phyloP scores from a whole-genome alignment of 2,797 vertebrate genomes.

The Argentina silus region DNA sequence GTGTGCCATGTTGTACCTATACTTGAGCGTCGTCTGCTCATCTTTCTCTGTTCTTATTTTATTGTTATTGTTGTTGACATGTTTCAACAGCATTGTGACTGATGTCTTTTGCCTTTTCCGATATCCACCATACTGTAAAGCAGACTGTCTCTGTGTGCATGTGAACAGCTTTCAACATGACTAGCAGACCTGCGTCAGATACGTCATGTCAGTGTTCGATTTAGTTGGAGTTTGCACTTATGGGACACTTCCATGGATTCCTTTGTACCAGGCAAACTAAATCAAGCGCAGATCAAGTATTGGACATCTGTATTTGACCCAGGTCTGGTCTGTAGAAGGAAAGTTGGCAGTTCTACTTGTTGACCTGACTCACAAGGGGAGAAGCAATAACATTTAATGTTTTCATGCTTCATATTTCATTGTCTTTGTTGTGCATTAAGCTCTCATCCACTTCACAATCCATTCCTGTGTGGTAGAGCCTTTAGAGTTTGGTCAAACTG shows the following conservation, averaged over 20 bases:
- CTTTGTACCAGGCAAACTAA: too few species aligned
- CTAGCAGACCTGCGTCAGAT: too few species aligned
- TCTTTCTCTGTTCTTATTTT: neutral
- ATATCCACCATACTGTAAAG: slow-evolving; percentile 56
- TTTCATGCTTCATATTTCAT: neutral
- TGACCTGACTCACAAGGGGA: slow-evolving; percentile 31
- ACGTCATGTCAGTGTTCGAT: too few species aligned
- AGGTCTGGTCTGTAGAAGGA: neutral
- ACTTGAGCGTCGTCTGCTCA: slow-evolving; percentile 39
- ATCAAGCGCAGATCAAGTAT: too few species aligned
- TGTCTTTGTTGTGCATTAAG: neutral
- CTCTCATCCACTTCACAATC: neutral
- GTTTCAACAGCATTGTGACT: slow-evolving; percentile 22
- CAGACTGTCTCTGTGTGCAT: slow-evolving; percentile 28
- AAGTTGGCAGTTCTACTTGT: slow-evolving; percentile 18
- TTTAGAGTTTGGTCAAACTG: too few species aligned
- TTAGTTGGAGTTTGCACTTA: too few species aligned
- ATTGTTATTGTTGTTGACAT: neutral
- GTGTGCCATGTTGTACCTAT: slow-evolving; percentile 46
- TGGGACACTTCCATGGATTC: too few species aligned
- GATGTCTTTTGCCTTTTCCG: slow-evolving; percentile 44
- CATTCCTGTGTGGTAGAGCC: neutral
- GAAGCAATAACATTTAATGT: slow-evolving; percentile 23
- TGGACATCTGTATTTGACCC: too few species aligned
- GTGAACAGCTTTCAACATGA: slow-evolving; percentile 24